phyloP scores from a whole-genome alignment of 2,797 vertebrate genomes.

The Pseudotriccus pelzelni region DNA sequence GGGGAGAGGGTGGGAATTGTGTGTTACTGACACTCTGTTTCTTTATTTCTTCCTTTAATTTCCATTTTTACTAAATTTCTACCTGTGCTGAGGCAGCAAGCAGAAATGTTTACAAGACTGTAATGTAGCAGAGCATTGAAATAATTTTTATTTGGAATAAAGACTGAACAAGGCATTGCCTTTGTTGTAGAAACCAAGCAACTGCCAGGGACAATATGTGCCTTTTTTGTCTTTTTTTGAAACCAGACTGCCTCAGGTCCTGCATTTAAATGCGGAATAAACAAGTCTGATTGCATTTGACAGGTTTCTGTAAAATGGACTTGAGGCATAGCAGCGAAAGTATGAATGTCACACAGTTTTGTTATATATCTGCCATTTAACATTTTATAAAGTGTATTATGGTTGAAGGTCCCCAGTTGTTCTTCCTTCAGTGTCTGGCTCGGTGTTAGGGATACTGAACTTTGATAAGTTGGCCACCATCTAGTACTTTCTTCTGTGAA shows the following conservation, averaged over 20 bases:
- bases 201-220: slow-evolving; percentile 69
- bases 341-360: slow-evolving; percentile 70
- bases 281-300: slow-evolving; percentile 75
- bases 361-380: slow-evolving; percentile 49
- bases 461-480: neutral
- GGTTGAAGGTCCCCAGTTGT: slow-evolving; percentile 38
- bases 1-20: neutral
- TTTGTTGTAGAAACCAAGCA: slow-evolving; percentile 38
- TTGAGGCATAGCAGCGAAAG: slow-evolving; percentile 54
- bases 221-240: slow-evolving; percentile 53
- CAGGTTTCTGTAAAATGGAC: slow-evolving; percentile 68
- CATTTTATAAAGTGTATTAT: slow-evolving; percentile 35
- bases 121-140: neutral
- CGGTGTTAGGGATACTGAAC: neutral
- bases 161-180: slow-evolving; percentile 30
- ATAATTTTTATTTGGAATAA: slow-evolving; percentile 24
- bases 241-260: slow-evolving; percentile 51
- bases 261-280: slow-evolving; percentile 71
- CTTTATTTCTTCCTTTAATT: neutral
- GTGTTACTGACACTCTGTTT: neutral
- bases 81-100: neutral
- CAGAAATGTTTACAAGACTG: neutral
- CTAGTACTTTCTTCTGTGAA: neutral
- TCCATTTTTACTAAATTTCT: neutral
- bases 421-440: neutral